A percentile compares a stretch with the other conserved stretches of the same genome.
Evolutionary conservation across 1,140 invertebrate species (phyloP).

Genomic region (Venustaconcha ellipsiformis): DNA sequence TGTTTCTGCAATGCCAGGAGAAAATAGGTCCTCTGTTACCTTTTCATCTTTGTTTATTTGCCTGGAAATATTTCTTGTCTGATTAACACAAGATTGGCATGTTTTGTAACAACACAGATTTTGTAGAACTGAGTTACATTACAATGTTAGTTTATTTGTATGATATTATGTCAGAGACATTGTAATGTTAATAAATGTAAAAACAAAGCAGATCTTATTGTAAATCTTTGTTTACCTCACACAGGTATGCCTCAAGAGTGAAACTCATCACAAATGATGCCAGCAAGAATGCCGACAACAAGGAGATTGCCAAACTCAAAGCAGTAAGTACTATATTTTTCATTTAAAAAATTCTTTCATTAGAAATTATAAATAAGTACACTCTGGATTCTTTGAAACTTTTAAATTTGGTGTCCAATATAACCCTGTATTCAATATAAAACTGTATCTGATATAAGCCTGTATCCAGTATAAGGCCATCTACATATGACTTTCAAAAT

Average conservation of each 20-base stretch:
- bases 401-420: not conserved
- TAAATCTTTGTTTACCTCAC: constrained; percentile 6
- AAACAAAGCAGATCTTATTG: no score
- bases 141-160: no score
- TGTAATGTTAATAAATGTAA: no score
- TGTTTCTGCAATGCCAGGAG: no score
- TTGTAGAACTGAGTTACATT: no score
- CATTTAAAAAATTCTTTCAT: not conserved
- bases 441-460: not conserved
- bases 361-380: not conserved
- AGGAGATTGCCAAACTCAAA: constrained; percentile 71
- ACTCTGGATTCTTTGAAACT: no score
- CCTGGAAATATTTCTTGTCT: no score
- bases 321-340: constrained; percentile 40
- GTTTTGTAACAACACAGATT: no score
- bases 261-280: constrained; percentile 73
- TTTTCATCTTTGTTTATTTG: no score
- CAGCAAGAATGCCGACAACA: constrained; percentile 71
- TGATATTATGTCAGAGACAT: no score
- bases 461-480: not conserved
- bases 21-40: no score
- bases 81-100: no score
- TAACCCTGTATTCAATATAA: not conserved
- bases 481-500: not conserved
- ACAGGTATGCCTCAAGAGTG: constrained; percentile 71